Evolutionary conservation across 1,140 invertebrate species (phyloP).

Genomic region (Heliconius congener): DNA sequence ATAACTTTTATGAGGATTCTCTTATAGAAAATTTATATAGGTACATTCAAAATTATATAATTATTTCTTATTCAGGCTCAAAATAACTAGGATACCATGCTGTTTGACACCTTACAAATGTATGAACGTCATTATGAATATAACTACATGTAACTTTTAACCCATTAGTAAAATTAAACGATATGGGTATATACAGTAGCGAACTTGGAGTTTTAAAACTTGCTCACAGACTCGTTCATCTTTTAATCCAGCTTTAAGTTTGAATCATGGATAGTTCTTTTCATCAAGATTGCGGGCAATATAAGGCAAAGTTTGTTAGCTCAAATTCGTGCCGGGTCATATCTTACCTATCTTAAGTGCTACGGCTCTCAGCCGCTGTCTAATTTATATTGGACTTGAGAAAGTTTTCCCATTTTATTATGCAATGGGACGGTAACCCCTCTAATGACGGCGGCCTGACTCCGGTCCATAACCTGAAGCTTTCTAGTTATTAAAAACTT

Average conservation of each 20-base stretch:
- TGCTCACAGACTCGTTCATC: constrained; percentile 62
- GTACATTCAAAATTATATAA: no score
- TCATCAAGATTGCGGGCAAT: constrained; percentile 78
- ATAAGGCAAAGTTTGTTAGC: constrained; percentile 73
- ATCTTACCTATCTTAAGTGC: constrained; percentile 81
- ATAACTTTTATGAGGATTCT: no score
- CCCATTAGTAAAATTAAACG: constrained; percentile 10
- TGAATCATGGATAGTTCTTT: constrained; percentile 77
- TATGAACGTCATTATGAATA: neutral
- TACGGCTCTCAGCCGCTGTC: constrained; percentile 78
- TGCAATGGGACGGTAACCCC: constrained; percentile 78
- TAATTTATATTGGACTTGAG: constrained; percentile 82
- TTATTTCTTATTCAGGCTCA: neutral
- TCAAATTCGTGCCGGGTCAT: constrained; percentile 76
- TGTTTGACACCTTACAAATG: neutral
- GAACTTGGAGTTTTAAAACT: constrained; percentile 54
- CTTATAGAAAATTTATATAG: no score
- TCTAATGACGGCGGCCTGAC: constrained; percentile 77
- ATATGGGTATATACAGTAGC: neutral
- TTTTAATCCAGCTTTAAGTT: constrained; percentile 71
- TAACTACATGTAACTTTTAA: neutral
- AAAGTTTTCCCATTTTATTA: constrained; percentile 81
- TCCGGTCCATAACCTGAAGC: constrained; percentile 62
- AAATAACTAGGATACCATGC: neutral
- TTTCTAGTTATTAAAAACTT: constrained; percentile 59